A percentile compares a stretch with the other conserved stretches of the same genome.
Evolutionary conservation across 1,140 invertebrate genomes (phyloP).

Genomic region (Pygmarrhopalites habei): DNA sequence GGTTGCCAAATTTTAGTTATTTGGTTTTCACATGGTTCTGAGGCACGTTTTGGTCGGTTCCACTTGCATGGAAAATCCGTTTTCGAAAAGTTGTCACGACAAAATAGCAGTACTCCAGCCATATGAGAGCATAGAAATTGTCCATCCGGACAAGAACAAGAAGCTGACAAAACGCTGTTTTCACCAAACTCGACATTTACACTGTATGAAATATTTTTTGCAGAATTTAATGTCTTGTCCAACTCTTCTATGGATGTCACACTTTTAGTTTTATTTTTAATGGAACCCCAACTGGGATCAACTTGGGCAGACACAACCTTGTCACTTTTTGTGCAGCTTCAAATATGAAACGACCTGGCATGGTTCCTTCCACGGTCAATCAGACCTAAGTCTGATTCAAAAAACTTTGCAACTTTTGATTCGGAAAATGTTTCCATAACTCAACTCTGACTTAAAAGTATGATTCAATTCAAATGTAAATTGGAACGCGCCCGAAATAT

Average conservation of each 20-base stretch:
- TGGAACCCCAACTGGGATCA: conserved; percentile 3
- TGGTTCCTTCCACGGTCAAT: not conserved
- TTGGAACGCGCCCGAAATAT: no score
- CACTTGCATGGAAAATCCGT: not conserved
- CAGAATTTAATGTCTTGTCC: not conserved
- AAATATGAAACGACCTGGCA: not conserved
- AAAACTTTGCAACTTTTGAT: no score
- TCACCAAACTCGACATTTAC: not conserved
- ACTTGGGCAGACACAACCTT: not conserved
- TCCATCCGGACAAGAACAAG: not conserved
- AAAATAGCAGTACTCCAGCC: not conserved
- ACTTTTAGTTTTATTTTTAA: not conserved
- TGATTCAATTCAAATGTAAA: no score
- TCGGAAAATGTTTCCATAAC: no score
- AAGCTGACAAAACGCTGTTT: not conserved
- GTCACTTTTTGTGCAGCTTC: not conserved
- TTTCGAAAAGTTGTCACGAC: not conserved
- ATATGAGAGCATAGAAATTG: not conserved
- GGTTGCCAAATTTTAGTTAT: no score
- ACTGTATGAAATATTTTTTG: not conserved
- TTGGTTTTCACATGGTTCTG: no score
- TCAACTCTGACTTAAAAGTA: no score
- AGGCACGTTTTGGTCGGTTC: not conserved
- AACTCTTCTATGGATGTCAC: not conserved
- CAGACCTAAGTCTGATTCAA: not conserved